Evolutionary conservation across 2,113 vertebrate genomes (phyloP).

Genomic region (Athene noctua): DNA sequence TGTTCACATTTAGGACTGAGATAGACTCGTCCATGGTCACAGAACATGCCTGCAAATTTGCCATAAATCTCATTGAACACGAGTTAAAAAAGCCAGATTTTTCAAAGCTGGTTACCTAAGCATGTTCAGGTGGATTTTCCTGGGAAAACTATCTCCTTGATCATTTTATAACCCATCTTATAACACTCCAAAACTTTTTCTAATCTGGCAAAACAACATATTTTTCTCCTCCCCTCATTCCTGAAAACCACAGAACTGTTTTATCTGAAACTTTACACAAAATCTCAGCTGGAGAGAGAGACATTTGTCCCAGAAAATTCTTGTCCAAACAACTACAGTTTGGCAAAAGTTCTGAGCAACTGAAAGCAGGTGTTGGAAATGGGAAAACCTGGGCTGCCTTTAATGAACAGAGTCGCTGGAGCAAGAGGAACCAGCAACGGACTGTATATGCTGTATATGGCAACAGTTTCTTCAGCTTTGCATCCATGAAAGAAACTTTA

Average conservation of each 20-base stretch:
- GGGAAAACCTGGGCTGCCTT: neutral
- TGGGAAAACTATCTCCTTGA: neutral
- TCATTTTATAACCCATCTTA: neutral
- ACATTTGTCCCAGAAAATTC: neutral
- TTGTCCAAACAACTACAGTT: neutral
- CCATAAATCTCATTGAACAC: neutral
- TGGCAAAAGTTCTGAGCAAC: constrained; percentile 25
- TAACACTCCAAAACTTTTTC: neutral
- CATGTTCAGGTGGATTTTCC: neutral
- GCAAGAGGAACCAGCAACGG: neutral
- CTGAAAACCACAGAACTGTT: neutral
- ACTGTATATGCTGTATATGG: neutral
- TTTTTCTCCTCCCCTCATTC: neutral
- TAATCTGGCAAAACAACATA: neutral
- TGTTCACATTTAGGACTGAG: neutral
- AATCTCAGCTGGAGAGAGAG: neutral
- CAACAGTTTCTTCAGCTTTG: neutral
- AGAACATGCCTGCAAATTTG: neutral
- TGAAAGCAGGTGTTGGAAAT: neutral
- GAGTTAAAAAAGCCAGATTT: neutral
- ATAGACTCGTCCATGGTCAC: neutral
- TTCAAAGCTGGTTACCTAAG: neutral
- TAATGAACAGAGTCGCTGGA: neutral
- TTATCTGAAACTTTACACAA: neutral
- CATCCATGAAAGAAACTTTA: neutral